These are phyloP conservation scores for Muscidifurax raptorellus DNA, from an alignment of 1,140 invertebrate species.

Conservation along the genomic window DNA sequence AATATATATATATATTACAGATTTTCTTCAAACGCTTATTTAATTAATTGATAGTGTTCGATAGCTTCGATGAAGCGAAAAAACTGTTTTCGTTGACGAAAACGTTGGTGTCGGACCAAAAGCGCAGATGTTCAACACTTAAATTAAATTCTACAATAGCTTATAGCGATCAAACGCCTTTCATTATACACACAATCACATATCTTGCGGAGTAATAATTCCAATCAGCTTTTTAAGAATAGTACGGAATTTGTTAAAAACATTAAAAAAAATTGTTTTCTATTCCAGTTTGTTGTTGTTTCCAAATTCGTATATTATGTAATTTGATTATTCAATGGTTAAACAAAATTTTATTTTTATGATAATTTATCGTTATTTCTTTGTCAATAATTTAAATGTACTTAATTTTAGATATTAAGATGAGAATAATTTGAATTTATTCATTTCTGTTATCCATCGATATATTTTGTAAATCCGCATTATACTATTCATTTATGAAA, in stretches of 20 bases:
- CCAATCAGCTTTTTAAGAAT: background rate
- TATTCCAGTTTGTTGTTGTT: too few species aligned
- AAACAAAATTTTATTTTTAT: too few species aligned
- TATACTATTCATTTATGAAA: too few species aligned
- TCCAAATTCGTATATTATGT: too few species aligned
- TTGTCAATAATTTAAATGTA: background rate
- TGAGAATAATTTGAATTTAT: background rate
- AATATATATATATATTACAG: background rate
- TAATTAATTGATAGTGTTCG: background rate
- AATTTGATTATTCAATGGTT: too few species aligned
- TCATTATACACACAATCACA: conserved; percentile 1
- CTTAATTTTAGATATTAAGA: background rate
- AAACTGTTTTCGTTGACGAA: conserved; percentile 35
- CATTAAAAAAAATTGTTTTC: too few species aligned
- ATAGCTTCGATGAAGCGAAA: conserved; percentile 3
- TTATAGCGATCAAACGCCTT: conserved; percentile 31
- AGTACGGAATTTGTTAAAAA: too few species aligned
- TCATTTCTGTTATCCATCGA: too few species aligned
- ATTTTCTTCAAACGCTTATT: background rate
- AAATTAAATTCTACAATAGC: conserved; percentile 47
- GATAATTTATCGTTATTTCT: background rate
- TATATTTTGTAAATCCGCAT: too few species aligned
- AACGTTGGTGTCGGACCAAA: conserved; percentile 26
- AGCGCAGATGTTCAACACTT: background rate
- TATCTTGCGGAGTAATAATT: conserved; percentile 6